Percentiles rank a stretch among this genome's conserved stretches.
Evolutionary conservation across 2,113 vertebrate species (phyloP).

Genomic region (Hiodon alosoides): DNA sequence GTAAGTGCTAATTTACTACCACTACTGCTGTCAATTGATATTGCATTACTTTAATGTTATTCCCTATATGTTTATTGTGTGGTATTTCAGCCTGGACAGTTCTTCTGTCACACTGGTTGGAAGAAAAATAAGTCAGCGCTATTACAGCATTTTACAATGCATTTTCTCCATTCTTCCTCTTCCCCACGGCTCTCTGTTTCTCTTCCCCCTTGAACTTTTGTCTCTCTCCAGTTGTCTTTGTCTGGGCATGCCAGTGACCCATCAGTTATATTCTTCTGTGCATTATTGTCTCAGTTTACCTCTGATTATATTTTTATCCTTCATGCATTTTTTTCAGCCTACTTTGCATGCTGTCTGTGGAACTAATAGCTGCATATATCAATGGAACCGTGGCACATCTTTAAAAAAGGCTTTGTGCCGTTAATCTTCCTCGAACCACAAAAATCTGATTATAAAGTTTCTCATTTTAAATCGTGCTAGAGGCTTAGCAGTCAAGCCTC

Average conservation of each 20-base stretch:
- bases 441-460: conserved; percentile 82
- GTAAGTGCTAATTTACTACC: conserved; percentile 33
- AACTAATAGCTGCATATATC: conserved; percentile 77
- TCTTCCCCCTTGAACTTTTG: neutral
- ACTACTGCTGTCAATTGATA: conserved; percentile 42
- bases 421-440: conserved; percentile 78
- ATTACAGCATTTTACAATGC: conserved; percentile 70
- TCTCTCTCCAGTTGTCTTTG: conserved; percentile 36
- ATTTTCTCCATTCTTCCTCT: conserved; percentile 77
- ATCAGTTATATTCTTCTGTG: conserved; percentile 51
- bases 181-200: conserved; percentile 46
- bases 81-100: conserved; percentile 77
- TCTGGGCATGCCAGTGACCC: conserved; percentile 59
- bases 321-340: conserved; percentile 40
- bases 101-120: conserved; percentile 77
- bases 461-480: conserved; percentile 64
- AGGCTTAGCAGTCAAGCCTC: conserved; percentile 7
- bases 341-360: conserved; percentile 76
- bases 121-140: conserved; percentile 51
- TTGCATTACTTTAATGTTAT: conserved; percentile 51
- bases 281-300: conserved; percentile 42
- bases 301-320: conserved; percentile 37
- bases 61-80: conserved; percentile 48
- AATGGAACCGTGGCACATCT: conserved; percentile 76
- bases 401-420: conserved; percentile 76